A percentile compares a stretch with the other conserved stretches of the same genome.
Evolutionary conservation across 2,888 invertebrate species (phyloP).

Genomic region (Anoplius nigerrimus): DNA sequence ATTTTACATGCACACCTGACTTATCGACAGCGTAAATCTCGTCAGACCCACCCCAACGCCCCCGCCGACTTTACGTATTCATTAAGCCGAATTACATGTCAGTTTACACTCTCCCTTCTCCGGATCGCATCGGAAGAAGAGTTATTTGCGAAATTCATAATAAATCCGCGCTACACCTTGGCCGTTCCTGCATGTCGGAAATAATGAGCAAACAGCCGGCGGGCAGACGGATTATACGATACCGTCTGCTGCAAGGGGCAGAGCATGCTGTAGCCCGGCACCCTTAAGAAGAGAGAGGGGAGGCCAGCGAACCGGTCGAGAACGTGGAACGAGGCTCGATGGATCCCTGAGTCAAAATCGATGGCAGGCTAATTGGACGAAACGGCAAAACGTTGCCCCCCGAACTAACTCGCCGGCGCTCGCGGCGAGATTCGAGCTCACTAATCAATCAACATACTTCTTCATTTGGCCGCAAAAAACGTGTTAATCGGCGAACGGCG

Average conservation of each 20-base stretch:
- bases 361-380: neutral
- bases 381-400: neutral
- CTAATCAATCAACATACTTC: neutral
- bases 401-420: neutral
- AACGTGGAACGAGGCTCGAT: neutral
- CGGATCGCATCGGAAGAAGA: too few species aligned
- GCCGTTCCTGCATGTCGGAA: constrained; percentile 10
- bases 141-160: constrained; percentile 20
- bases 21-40: too few species aligned
- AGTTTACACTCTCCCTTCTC: too few species aligned
- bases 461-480: neutral
- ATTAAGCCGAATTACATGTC: too few species aligned
- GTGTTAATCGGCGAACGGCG: neutral
- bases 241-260: neutral
- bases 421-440: neutral
- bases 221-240: constrained; percentile 9
- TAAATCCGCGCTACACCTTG: constrained; percentile 6
- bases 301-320: too few species aligned
- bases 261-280: too few species aligned
- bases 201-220: constrained; percentile 24
- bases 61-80: too few species aligned
- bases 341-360: neutral
- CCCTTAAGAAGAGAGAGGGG: too few species aligned
- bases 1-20: too few species aligned
- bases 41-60: too few species aligned